These are phyloP conservation scores for Sarcophaga variegata DNA, from an alignment of 2,888 invertebrate species.

Conservation along the genomic window DNA sequence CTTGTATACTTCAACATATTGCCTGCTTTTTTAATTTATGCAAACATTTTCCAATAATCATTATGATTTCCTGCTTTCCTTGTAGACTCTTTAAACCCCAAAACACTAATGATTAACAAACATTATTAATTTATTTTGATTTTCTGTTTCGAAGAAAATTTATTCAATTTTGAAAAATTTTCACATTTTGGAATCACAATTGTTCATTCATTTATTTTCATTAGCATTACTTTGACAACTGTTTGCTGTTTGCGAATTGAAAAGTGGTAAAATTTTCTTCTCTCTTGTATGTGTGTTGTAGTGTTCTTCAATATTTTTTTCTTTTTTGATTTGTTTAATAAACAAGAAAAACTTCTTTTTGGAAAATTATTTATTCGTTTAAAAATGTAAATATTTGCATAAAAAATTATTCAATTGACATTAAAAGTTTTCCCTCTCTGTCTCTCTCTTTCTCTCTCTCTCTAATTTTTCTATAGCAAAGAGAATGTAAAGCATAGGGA, in stretches of 20 bases:
- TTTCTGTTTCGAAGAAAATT: background rate
- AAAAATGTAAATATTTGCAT: conserved; percentile 51
- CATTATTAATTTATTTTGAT: background rate
- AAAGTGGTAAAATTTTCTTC: conserved; percentile 18
- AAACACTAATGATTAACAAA: background rate
- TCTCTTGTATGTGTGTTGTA: background rate
- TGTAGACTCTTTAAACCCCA: no score
- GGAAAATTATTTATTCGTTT: conserved; percentile 41
- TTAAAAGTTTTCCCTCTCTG: conserved; percentile 57
- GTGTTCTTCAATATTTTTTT: background rate
- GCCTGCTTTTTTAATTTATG: no score
- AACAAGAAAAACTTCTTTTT: conserved; percentile 29
- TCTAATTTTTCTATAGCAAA: background rate
- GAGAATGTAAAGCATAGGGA: background rate
- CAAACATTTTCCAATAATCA: no score
- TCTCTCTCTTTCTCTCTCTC: background rate
- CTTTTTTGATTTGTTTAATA: conserved; percentile 28
- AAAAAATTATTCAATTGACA: conserved; percentile 62
- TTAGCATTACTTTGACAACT: background rate
- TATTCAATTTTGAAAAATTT: background rate
- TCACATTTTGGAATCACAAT: background rate
- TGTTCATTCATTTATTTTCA: background rate
- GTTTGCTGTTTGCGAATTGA: background rate
- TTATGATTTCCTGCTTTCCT: no score
- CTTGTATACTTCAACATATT: no score